Evolutionary conservation across 2,113 vertebrate species (phyloP), one percentile per base, ranked within the genome.

Genomic region (Lathamus discolor): DNA sequence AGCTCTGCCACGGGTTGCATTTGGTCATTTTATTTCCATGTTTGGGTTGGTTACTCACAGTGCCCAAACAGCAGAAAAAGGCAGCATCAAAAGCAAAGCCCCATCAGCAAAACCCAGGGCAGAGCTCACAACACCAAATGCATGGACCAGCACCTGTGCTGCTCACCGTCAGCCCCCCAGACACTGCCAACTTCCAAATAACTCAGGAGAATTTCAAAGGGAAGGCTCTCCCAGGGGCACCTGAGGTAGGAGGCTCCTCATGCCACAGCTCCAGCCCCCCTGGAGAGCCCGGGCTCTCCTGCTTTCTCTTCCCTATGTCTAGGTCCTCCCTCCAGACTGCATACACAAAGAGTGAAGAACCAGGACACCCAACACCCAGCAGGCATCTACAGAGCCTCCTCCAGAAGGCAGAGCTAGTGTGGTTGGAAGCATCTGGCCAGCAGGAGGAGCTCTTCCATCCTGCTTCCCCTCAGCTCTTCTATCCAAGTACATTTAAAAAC

Each of bases 401-500:
- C 44, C 91, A 91, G 83, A 31, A 90, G 83, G 90, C 94, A 83
- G 95, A 96, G 94, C 95, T 57, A 94, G 78, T 4, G 68, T 2
- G 22, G 93, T 91, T 59, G 75, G 51, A 97, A 93, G 92, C 39
- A 33, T 27, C 52, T 35, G 76, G 94, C 82, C n/a, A 5, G 93
- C 89, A 66, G 5, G 29, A 97, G 70, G 29, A 92, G 91, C 89
- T 92, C 82, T 77, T 74, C 67, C 37, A 57, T 67, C 84, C 69
- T 83, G 90, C 92, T 88, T 95, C 75, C 77, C 86, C 91, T 90
- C 90, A 86, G 94, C 93, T 95, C 81, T 94, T 85, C 87, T 92
- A 97, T 97, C 97, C 97, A 92, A 97, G 95, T 97, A 97, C 93
- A 91, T 96, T 97, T 98, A 98, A 97, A 98, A 97, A 98, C 95